Base-by-base conservation (phyloP, 2,888 invertebrate genomes). In the Agrochola circellaris region DNA sequence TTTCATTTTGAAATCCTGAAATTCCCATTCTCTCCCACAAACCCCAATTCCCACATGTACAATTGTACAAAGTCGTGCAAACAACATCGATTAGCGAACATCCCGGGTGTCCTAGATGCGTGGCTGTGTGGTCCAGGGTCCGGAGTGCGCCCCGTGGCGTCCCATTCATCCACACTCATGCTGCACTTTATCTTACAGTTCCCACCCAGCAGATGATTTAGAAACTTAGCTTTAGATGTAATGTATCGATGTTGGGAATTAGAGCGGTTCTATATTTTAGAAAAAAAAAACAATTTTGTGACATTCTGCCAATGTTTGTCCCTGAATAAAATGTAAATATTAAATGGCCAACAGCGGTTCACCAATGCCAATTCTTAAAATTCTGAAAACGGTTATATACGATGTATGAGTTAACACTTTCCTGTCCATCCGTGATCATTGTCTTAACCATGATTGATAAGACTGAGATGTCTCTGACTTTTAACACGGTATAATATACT, bases 111-210 rank as follows among this genome's bases (percentile, higher is more conserved):
- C 86, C 88, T 84, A 74, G 80, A 82, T 84, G 88, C 85, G 88
- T 85, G 83, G 88, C 87, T 88, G 88, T 88, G 88, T 88, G 88
- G 88, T 88, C 88, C 79, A 71, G 79, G 64, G 74, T 66, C 66
- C 45, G 77, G 81, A 85, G 80, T 82, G 82, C 87, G 86, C 89
- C 89, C 89, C 89, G 87, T 88, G 88, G 89, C 88, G 87, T 83
- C 61, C 84, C 88, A 89, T 89, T 85, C 87, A 86, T 89, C 85
- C 81, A 65, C 78, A 87, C 84, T 83, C 86, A 79, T 81, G 74
- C 75, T 76, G 75, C 78, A 81, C 78, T 88, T 83, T 76, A 83
- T 86, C 85, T 87, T 78, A 45, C 26, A 48, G 30, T 67, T 74
- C 81, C 85, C 82, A 85, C 87, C 87, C 83, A 82, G 77, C 13